Percentiles rank a stretch among this genome's conserved stretches.
These are phyloP conservation scores for Romanomermis culicivorax DNA, from an alignment of 2,888 invertebrate species.

Conservation along the genomic window DNA sequence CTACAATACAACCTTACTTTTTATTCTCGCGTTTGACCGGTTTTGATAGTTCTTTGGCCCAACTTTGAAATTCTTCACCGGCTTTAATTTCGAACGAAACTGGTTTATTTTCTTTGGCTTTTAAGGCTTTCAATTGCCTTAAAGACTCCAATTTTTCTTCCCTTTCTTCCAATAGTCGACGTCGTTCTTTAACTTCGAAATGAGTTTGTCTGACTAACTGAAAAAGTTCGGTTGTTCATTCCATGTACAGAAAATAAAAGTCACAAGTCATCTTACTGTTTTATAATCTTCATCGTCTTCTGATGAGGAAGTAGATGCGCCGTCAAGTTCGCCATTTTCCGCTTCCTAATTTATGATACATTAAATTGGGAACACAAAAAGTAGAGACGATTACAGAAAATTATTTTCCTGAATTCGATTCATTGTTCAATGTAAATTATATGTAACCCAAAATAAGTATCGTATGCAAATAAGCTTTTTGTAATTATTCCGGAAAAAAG, in stretches of 20 bases:
- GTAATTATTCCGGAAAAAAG: too few relatives aligned
- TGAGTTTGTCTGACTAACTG: not conserved
- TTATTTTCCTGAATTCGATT: too few relatives aligned
- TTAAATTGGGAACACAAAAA: too few relatives aligned
- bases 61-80: not conserved
- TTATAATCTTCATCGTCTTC: not conserved
- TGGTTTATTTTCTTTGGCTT: not conserved
- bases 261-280: too few relatives aligned
- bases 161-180: not conserved
- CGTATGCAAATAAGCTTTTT: slow-evolving; percentile 1
- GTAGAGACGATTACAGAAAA: too few relatives aligned
- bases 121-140: not conserved
- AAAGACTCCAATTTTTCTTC: not conserved
- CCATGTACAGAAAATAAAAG: too few relatives aligned
- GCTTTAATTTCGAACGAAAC: not conserved
- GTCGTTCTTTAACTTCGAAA: not conserved
- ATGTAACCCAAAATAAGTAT: too few relatives aligned
- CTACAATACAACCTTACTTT: not conserved
- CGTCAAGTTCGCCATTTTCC: not conserved
- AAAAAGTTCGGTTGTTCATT: too few relatives aligned
- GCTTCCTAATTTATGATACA: not conserved
- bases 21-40: too few relatives aligned
- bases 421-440: too few relatives aligned
- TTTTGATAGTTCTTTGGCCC: not conserved
- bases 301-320: not conserved